phyloP scores from a whole-genome alignment of 2,113 vertebrate genomes.

The Nycticryphes semicollaris region DNA sequence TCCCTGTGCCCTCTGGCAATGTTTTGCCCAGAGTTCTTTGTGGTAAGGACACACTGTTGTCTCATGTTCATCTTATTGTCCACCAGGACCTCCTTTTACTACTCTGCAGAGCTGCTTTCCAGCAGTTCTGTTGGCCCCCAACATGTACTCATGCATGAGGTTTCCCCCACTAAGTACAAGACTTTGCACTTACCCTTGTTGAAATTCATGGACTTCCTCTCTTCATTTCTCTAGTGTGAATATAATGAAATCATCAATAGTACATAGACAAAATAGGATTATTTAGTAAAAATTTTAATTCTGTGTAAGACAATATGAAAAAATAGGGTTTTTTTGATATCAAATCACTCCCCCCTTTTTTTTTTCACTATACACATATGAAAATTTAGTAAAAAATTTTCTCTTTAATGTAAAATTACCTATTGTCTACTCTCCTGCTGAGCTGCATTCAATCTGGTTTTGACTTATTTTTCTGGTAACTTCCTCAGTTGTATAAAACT shows the following conservation, averaged over 20 bases:
- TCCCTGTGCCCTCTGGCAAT: neutral
- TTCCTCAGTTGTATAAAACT: neutral
- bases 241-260: neutral
- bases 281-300: neutral
- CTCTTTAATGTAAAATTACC: neutral
- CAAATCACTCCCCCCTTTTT: neutral
- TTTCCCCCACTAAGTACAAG: neutral
- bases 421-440: neutral
- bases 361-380: neutral
- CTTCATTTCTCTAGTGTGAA: neutral
- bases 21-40: neutral
- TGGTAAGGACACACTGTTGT: neutral
- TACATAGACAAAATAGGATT: neutral
- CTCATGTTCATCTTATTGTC: neutral
- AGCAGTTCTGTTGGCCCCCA: accelerated
- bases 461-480: neutral
- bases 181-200: neutral
- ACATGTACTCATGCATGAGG: neutral
- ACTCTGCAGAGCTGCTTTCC: neutral
- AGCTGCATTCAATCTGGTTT: neutral
- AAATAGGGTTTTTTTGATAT: neutral
- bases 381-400: neutral
- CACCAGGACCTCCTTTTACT: neutral
- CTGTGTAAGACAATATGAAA: neutral
- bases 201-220: neutral